Evolutionary conservation across 2,888 invertebrate genomes (phyloP).

Genomic region (Barypeithes pellucidus): DNA sequence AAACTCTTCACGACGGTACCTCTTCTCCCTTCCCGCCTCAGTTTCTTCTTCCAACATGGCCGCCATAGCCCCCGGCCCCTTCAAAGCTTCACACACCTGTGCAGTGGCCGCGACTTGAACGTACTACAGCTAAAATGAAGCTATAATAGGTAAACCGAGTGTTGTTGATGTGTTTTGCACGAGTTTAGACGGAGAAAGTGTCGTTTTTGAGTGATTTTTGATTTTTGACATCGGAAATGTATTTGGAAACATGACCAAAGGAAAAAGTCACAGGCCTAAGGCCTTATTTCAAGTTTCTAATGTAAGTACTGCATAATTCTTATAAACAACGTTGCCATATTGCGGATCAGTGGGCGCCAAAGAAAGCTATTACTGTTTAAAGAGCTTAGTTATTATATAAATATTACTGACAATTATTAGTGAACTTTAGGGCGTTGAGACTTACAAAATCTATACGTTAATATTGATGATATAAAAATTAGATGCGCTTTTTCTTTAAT

Average conservation of each 20-base stretch:
- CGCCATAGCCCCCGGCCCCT: slow-evolving; percentile 53
- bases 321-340: slow-evolving; percentile 14
- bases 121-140: slow-evolving; percentile 56
- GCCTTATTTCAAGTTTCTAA: slow-evolving; percentile 85
- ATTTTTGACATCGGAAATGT: slow-evolving; percentile 12
- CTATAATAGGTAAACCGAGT: slow-evolving; percentile 44
- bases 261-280: slow-evolving; percentile 74
- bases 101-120: slow-evolving; percentile 54
- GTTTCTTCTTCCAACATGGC: slow-evolving; percentile 56
- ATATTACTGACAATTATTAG: no score
- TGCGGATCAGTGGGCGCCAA: slow-evolving; percentile 20
- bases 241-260: slow-evolving; percentile 67
- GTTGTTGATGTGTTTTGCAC: slow-evolving; percentile 31
- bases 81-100: slow-evolving; percentile 57
- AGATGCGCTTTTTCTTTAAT: no score
- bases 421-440: no score
- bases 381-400: no score
- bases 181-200: slow-evolving; percentile 25
- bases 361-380: slow-evolving; percentile 32
- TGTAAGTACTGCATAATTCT: slow-evolving; percentile 71
- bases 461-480: no score
- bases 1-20: slow-evolving; percentile 38
- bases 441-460: no score
- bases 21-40: slow-evolving; percentile 50
- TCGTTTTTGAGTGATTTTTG: slow-evolving; percentile 26